Percentiles rank a stretch among this genome's conserved stretches.
phyloP scores from a whole-genome alignment of 2,797 vertebrate genomes.

The Sphenodon punctatus region DNA sequence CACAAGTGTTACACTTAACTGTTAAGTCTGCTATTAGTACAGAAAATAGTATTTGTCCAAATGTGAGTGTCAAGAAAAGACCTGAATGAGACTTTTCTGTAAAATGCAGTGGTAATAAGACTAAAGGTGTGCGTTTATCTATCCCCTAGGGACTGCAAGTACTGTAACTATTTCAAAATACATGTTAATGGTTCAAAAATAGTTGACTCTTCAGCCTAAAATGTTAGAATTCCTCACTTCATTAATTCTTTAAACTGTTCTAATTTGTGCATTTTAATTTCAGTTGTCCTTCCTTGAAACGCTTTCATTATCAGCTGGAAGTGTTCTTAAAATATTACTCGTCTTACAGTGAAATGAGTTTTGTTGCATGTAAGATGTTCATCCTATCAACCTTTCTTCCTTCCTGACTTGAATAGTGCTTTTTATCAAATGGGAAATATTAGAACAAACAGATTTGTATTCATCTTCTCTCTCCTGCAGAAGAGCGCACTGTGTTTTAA shows the following conservation, averaged over 20 bases:
- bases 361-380: too few relatives aligned
- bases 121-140: background rate
- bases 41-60: background rate
- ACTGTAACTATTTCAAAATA: background rate
- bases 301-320: rapidly evolving
- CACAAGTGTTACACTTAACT: slow-evolving; percentile 35
- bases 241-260: background rate
- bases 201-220: background rate
- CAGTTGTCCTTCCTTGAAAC: background rate
- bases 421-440: too few relatives aligned
- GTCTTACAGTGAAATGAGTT: background rate
- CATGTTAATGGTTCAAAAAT: background rate
- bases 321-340: rapidly evolving
- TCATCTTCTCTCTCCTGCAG: background rate
- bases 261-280: background rate
- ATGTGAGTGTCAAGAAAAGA: background rate
- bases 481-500: rapidly evolving
- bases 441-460: too few relatives aligned
- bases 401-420: too few relatives aligned
- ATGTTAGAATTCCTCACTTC: background rate
- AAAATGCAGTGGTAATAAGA: background rate
- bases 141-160: rapidly evolving
- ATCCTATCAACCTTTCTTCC: too few relatives aligned
- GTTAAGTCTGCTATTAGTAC: background rate
- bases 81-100: background rate